Conservation (phyloP, 2,888 invertebrate species). For the Cataglyphis albicans region DNA sequence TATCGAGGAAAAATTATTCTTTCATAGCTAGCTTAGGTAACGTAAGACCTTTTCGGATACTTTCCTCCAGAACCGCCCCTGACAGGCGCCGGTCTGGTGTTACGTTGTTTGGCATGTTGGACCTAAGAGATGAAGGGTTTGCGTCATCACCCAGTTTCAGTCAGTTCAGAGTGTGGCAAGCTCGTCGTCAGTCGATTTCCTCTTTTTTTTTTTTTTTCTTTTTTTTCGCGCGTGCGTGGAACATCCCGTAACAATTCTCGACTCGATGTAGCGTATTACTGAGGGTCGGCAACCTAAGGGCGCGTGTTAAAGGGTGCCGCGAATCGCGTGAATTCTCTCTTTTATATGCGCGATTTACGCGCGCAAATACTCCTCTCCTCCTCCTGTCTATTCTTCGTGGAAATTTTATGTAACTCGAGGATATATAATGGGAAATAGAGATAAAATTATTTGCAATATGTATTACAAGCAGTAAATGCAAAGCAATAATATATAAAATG, state of each 20-base stretch:
- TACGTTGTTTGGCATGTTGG: conserved; percentile 28
- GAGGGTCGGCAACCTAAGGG: conserved; percentile 13
- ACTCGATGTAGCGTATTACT: not conserved
- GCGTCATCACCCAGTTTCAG: conserved; percentile 54
- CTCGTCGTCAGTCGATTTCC: not conserved
- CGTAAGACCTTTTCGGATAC: not conserved
- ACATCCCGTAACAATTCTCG: conserved; percentile 4
- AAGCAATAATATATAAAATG: not conserved
- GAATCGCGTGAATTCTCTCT: not conserved
- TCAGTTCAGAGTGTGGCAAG: conserved; percentile 6
- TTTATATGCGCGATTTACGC: conserved; percentile 22
- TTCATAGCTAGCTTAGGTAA: not conserved
- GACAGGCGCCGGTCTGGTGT: conserved; percentile 21
- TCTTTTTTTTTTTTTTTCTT: not conserved
- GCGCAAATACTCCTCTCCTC: not conserved
- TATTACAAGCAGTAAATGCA: not conserved
- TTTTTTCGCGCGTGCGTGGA: conserved; percentile 15
- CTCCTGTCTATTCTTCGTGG: not conserved
- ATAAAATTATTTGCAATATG: not conserved
- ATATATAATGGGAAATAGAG: not conserved
- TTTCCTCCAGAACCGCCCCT: conserved; percentile 3
- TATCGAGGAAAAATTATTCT: not conserved
- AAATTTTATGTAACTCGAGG: not conserved
- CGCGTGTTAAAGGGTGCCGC: not conserved
- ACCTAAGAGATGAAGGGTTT: conserved; percentile 38